phyloP scores from a whole-genome alignment of 2,888 invertebrate genomes.

The Drepana falcataria region DNA sequence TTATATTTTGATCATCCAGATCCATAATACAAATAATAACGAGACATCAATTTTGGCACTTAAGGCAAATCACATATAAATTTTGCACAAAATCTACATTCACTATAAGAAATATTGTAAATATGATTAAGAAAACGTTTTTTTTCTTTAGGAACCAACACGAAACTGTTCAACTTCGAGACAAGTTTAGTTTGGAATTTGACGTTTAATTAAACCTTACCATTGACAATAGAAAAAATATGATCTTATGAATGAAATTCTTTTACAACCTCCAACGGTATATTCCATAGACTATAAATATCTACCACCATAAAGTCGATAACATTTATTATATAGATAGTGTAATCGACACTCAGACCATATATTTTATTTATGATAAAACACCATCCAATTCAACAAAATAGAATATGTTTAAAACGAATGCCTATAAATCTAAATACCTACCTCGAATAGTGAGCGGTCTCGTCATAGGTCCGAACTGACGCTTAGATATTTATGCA shows the following conservation, averaged over 20 bases:
- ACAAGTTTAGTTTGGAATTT: slow-evolving; percentile 72
- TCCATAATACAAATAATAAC: slow-evolving; percentile 61
- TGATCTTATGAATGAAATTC: slow-evolving; percentile 7
- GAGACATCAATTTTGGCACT: slow-evolving; percentile 75
- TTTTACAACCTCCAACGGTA: slow-evolving; percentile 42
- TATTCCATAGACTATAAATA: slow-evolving; percentile 38
- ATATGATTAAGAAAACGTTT: slow-evolving; percentile 50
- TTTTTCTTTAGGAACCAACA: slow-evolving; percentile 58
- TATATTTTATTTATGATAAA: too few relatives aligned
- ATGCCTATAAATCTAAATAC: too few relatives aligned
- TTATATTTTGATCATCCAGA: slow-evolving; percentile 75
- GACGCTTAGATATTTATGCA: too few relatives aligned
- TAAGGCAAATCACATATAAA: slow-evolving; percentile 57
- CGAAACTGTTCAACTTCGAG: slow-evolving; percentile 48
- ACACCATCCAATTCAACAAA: too few relatives aligned
- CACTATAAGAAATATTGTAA: slow-evolving; percentile 54
- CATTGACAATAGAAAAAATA: slow-evolving; percentile 28
- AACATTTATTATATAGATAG: too few relatives aligned
- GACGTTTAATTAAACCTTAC: slow-evolving; percentile 42
- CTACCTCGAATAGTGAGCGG: too few relatives aligned
- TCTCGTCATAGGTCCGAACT: too few relatives aligned
- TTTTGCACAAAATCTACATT: slow-evolving; percentile 60
- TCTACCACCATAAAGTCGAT: too few relatives aligned
- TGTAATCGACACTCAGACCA: too few relatives aligned
- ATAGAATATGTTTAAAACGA: too few relatives aligned